Percentiles rank a stretch among this genome's conserved stretches.
Conservation (phyloP, 2,888 invertebrate species). For the Heliconius aoede region DNA sequence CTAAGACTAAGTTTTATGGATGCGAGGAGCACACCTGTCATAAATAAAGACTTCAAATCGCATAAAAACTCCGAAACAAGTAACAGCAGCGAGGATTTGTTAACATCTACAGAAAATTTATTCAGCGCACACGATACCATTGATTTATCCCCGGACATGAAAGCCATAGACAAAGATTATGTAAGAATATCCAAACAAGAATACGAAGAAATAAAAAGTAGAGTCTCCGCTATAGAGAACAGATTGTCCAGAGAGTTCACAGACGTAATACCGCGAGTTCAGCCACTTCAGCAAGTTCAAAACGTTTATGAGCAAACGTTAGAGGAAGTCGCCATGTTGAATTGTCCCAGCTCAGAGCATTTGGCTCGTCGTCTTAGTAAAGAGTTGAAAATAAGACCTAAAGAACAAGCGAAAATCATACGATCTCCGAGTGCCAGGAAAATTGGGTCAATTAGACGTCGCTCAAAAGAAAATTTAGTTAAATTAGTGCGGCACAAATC, state of each 20-base stretch:
- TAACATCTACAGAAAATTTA: constrained; percentile 74
- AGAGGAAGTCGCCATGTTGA: constrained; percentile 86
- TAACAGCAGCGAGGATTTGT: constrained; percentile 73
- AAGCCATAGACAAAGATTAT: constrained; percentile 82
- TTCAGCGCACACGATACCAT: constrained; percentile 77
- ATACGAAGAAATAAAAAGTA: constrained; percentile 90
- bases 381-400: constrained; percentile 89
- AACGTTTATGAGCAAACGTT: constrained; percentile 89
- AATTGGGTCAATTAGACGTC: constrained; percentile 89
- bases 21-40: constrained; percentile 71
- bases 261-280: constrained; percentile 74
- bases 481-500: constrained; percentile 85
- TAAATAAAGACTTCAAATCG: constrained; percentile 67
- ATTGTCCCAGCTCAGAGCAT: constrained; percentile 86
- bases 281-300: constrained; percentile 86
- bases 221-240: constrained; percentile 89
- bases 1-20: constrained; percentile 76
- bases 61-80: constrained; percentile 75
- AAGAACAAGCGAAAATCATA: constrained; percentile 87
- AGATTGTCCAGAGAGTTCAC: constrained; percentile 88
- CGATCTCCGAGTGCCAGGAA: constrained; percentile 92
- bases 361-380: constrained; percentile 88
- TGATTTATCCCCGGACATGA: constrained; percentile 73
- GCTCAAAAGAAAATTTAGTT: constrained; percentile 86
- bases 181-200: constrained; percentile 89